Conservation (phyloP, 2,113 vertebrate genomes). For the Xenopus laevis region DNA sequence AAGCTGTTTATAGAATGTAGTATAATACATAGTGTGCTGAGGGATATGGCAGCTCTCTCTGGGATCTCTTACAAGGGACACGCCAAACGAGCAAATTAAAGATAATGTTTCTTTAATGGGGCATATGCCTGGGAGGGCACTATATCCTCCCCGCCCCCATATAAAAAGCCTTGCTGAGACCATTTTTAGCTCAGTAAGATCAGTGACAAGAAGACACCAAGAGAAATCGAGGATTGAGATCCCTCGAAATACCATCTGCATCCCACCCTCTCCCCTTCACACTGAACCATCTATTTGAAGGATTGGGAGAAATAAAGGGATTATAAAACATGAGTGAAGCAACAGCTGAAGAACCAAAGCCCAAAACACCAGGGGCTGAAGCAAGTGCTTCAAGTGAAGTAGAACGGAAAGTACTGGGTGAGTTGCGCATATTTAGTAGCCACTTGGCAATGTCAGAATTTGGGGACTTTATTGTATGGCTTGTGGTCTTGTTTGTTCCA, state of each 20-base stretch:
- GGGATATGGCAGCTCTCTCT: not conserved
- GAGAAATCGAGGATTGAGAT: slow-evolving; percentile 34
- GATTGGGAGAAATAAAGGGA: slow-evolving; percentile 12
- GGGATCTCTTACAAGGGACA: not conserved
- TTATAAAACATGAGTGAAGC: slow-evolving; percentile 33
- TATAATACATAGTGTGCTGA: not conserved
- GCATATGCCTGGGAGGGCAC: not conserved
- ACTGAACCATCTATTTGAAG: slow-evolving; percentile 12
- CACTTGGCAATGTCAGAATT: too few species aligned
- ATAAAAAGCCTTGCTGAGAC: slow-evolving; percentile 29
- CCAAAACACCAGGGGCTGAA: slow-evolving; percentile 25
- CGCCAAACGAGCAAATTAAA: not conserved
- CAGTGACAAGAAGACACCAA: slow-evolving; percentile 36
- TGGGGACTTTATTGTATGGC: too few species aligned
- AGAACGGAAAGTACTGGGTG: slow-evolving; percentile 36
- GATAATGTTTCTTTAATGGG: slow-evolving; percentile 30
- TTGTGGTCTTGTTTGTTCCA: too few species aligned
- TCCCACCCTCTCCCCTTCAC: slow-evolving; percentile 38
- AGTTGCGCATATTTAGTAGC: not conserved
- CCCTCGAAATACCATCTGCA: slow-evolving; percentile 43
- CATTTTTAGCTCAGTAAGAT: slow-evolving; percentile 43
- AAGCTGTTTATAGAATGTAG: slow-evolving; percentile 11
- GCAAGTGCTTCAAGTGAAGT: slow-evolving; percentile 2
- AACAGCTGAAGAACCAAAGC: slow-evolving; percentile 43
- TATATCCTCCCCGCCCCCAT: slow-evolving; percentile 2